Conservation (phyloP, 1,140 invertebrate species). For the Drosophila aff. region DNA sequence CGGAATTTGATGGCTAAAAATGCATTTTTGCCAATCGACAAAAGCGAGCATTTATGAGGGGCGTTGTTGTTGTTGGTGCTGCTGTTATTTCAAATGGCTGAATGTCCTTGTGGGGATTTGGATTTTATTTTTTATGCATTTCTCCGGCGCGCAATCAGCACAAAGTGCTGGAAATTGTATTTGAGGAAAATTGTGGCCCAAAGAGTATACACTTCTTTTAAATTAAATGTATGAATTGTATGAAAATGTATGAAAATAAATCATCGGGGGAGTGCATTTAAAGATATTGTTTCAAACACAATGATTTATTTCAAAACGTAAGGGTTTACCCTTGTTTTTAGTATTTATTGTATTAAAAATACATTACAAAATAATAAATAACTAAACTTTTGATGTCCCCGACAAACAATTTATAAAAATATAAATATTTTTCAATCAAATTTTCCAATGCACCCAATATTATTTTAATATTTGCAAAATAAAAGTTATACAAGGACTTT, state of each 20-base stretch:
- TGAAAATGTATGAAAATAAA: no score
- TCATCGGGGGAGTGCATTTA: neutral
- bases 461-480: neutral
- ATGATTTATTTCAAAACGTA: neutral
- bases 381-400: neutral
- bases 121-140: slow-evolving; percentile 18
- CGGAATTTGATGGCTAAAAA: slow-evolving; percentile 35
- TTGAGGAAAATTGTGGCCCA: neutral
- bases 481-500: neutral
- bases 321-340: neutral
- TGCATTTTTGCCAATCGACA: slow-evolving; percentile 40
- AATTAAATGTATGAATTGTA: neutral
- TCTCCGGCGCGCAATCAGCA: slow-evolving; percentile 28
- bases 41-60: slow-evolving; percentile 22
- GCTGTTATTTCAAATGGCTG: slow-evolving; percentile 14
- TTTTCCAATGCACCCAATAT: neutral
- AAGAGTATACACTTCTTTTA: neutral
- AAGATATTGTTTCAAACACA: neutral
- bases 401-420: neutral
- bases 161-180: slow-evolving; percentile 15
- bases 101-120: slow-evolving; percentile 27
- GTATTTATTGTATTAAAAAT: neutral
- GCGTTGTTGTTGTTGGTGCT: slow-evolving; percentile 5
- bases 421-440: neutral
- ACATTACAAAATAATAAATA: neutral